A percentile compares a stretch with the other conserved stretches of the same genome.
phyloP scores from a whole-genome alignment of 2,113 vertebrate genomes.

The Gymnocephalus cernua region DNA sequence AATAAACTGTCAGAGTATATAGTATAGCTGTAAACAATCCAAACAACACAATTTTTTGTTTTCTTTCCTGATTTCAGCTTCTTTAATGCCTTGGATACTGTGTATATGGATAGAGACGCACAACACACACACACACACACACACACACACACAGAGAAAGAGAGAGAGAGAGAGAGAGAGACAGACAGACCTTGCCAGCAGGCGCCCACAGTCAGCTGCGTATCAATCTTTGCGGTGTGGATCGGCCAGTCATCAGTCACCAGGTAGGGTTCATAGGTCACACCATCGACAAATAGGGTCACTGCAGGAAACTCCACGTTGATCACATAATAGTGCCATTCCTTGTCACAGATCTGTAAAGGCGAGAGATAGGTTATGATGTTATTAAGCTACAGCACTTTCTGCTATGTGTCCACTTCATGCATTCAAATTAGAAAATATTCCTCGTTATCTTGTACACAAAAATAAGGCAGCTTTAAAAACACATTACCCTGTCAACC shows the following conservation, averaged over 20 bases:
- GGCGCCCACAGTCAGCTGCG: slow-evolving; percentile 95
- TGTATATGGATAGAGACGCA: no score
- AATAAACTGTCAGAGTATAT: slow-evolving; percentile 37
- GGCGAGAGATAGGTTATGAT: slow-evolving; percentile 22
- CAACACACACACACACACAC: slow-evolving; percentile 12
- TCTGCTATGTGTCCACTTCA: slow-evolving; percentile 19
- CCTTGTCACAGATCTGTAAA: slow-evolving; percentile 96
- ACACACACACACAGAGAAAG: slow-evolving; percentile 61
- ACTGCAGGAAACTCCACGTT: slow-evolving; percentile 96
- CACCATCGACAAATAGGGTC: slow-evolving; percentile 94
- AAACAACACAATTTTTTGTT: background rate
- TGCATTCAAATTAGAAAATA: slow-evolving; percentile 6
- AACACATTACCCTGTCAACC: slow-evolving; percentile 36
- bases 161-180: no score
- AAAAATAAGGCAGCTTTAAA: slow-evolving; percentile 54
- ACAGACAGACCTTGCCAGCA: slow-evolving; percentile 99
- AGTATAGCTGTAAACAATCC: slow-evolving; percentile 26
- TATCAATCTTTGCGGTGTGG: slow-evolving; percentile 93
- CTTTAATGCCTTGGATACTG: background rate
- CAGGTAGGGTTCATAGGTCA: slow-evolving; percentile 95
- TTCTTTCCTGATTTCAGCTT: slow-evolving; percentile 7
- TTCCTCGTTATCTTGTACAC: slow-evolving; percentile 13
- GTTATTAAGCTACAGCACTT: slow-evolving; percentile 6
- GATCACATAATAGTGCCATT: slow-evolving; percentile 98
- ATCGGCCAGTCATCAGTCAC: slow-evolving; percentile 99